phyloP scores from a whole-genome alignment of 2,797 vertebrate species.

The Enteromius treurensis region DNA sequence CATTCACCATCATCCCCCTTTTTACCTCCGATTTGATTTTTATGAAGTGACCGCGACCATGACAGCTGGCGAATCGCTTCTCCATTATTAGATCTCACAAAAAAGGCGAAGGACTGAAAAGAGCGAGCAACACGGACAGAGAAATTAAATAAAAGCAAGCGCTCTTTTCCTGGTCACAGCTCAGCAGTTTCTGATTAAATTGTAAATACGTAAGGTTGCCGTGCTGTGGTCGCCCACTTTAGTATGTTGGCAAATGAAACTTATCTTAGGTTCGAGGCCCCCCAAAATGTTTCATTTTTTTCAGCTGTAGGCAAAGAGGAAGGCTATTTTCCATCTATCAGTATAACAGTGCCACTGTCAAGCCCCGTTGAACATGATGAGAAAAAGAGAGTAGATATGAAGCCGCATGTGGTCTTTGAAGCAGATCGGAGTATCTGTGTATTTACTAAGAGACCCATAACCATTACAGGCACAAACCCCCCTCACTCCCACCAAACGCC shows the following conservation, averaged over 20 bases:
- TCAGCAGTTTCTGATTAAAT: conserved; percentile 65
- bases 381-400: conserved; percentile 38
- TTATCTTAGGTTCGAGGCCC: conserved; percentile 55
- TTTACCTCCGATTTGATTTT: conserved; percentile 55
- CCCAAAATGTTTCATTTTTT: conserved; percentile 16
- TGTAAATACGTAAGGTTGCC: conserved; percentile 65
- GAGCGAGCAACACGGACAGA: not conserved
- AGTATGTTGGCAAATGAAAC: conserved; percentile 58
- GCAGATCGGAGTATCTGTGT: conserved; percentile 45
- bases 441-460: conserved; percentile 46
- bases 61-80: conserved; percentile 45
- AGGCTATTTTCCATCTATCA: conserved; percentile 34
- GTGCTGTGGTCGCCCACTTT: conserved; percentile 64
- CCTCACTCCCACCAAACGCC: conserved; percentile 40
- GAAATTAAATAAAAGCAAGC: conserved; percentile 52
- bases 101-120: conserved; percentile 12
- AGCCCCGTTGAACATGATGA: conserved; percentile 30
- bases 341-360: conserved; percentile 5
- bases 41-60: conserved; percentile 52
- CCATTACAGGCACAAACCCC: conserved; percentile 19
- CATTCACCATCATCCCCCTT: conserved; percentile 12
- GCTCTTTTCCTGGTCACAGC: conserved; percentile 56
- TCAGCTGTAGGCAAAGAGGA: conserved; percentile 30
- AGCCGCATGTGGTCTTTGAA: conserved; percentile 43
- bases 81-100: conserved; percentile 55